Base-by-base conservation (phyloP, 2,888 invertebrate species). In the Heliconius hortense region DNA sequence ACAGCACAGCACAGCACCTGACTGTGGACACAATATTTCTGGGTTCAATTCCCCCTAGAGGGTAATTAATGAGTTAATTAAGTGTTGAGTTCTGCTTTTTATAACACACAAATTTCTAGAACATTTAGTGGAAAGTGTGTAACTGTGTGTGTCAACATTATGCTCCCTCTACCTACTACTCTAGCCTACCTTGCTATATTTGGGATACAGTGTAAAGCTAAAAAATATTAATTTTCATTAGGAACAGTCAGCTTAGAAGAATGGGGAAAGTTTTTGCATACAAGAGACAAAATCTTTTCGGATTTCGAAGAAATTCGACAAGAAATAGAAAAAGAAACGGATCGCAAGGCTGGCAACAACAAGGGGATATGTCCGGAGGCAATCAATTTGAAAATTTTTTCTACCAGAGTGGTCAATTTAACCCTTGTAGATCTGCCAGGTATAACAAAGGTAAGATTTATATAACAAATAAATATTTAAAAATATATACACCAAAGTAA, bases 341-440 rank as follows among this genome's bases (percentile, higher is more conserved):
- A 98, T 78, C 95, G 98, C 79, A 96, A 98, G 94, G 98, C 99
- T 10, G 99, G 99, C 56, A 96, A 88, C 81, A 99, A 99, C 89
- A 99, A 99, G 94, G 99, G 99, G 73, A 99, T 99, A 80, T 98
- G 98, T 85, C 96, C 97, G 0, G 98, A 99, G 83, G 97, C 99
- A 0, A 99, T 99, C 83, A 98, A 97, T 88, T 95, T 99, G 78
- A 99, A 99, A 93, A 98, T 99, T 85, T 99, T 94, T 90, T 99
- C 99, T 0, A 96, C 97, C n/a, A 96, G 96, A 82, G 99, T 99
- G 56, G 98, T 99, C 72, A 99, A 98, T 90, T 94, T 98, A 73
- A 99, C 99, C 0, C 94, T 99, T 68, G 98, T 99, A 69, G 99
- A 99, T 95, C 94, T 99, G 68, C 99, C 99, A 73, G 99, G 99